Evolutionary conservation across 2,888 invertebrate genomes (phyloP).

Genomic region (Nymphalis c-album): DNA sequence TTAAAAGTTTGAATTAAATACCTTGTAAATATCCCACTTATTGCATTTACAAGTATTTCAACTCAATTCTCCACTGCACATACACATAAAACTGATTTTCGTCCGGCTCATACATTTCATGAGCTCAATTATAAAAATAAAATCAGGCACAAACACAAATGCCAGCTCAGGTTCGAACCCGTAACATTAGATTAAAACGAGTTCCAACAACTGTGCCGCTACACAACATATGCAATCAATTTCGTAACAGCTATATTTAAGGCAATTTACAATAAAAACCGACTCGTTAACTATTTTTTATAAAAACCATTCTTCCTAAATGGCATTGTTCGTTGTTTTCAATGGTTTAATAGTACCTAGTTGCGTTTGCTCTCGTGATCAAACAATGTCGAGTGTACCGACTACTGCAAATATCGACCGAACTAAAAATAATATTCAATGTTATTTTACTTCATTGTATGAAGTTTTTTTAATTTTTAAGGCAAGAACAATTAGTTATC

Average conservation of each 20-base stretch:
- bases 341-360: conserved; percentile 56
- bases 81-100: no score
- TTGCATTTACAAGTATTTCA: no score
- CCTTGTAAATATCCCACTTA: no score
- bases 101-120: no score
- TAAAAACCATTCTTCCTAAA: conserved; percentile 34
- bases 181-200: no score
- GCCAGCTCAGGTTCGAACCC: no score
- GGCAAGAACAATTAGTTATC: no score
- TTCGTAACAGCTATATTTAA: conserved; percentile 13
- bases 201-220: not conserved
- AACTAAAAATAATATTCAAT: conserved; percentile 19
- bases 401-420: conserved; percentile 20
- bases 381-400: conserved; percentile 46
- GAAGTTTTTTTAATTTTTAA: not conserved
- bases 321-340: conserved; percentile 49
- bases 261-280: conserved; percentile 18
- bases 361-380: conserved; percentile 54
- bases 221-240: not conserved
- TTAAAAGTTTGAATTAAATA: no score
- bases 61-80: no score
- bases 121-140: no score
- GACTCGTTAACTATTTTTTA: conserved; percentile 30
- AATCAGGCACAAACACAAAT: no score
- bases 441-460: conserved; percentile 3